Evolutionary conservation across 92 coral and sea anemone genomes (phyloP).

Genomic region (Metridium senile): DNA sequence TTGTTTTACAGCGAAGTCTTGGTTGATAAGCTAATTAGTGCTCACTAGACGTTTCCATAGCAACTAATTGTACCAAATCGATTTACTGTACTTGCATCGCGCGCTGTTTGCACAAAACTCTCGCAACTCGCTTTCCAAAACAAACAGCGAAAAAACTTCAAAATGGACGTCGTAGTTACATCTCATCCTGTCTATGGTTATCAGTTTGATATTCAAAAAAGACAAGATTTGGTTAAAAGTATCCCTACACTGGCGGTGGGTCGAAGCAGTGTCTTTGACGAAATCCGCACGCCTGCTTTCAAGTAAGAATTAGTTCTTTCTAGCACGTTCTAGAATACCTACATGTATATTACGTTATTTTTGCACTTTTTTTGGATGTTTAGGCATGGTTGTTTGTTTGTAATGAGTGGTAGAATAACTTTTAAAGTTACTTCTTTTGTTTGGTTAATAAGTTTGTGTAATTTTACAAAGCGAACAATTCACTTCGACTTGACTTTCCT

Average conservation of each 20-base stretch:
- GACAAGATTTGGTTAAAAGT: constrained; percentile 35
- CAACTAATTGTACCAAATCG: constrained; percentile 37
- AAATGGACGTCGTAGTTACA: constrained; percentile 67
- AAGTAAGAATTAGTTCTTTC: constrained; percentile 64
- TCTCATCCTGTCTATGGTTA: constrained; percentile 68
- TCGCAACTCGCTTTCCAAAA: too few species aligned
- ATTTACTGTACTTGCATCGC: constrained; percentile 2
- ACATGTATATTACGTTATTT: not conserved
- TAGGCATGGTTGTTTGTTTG: too few species aligned
- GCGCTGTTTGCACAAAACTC: constrained; percentile 30
- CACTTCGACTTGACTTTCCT: too few species aligned
- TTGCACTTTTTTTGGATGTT: too few species aligned
- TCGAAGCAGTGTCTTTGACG: constrained; percentile 71
- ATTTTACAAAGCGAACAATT: too few species aligned
- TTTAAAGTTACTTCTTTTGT: too few species aligned
- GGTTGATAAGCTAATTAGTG: constrained; percentile 6
- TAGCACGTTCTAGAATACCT: not conserved
- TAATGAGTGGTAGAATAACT: too few species aligned
- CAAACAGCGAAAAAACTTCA: not conserved
- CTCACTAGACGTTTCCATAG: constrained; percentile 49
- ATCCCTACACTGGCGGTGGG: constrained; percentile 65
- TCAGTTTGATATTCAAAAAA: constrained; percentile 47
- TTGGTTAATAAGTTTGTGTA: too few species aligned
- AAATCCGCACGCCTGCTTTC: constrained; percentile 82
- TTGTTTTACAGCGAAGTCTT: not conserved